These are phyloP conservation scores for Drosophila mojavensis DNA, from an alignment of 1,140 invertebrate genomes.

Conservation along the genomic window DNA sequence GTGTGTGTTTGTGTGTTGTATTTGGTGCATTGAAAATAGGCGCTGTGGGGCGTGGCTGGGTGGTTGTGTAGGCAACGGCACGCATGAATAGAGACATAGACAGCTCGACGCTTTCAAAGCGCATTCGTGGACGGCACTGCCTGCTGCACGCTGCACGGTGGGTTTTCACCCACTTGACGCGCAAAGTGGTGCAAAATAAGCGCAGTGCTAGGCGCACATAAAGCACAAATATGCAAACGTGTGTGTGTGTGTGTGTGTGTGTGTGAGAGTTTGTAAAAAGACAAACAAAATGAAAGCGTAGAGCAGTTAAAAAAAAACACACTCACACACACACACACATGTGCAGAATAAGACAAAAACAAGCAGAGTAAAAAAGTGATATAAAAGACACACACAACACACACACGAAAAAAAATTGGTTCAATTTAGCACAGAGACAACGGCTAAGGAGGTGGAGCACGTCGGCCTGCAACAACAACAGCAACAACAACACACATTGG, in stretches of 20 bases:
- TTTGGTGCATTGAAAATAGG: slow-evolving; percentile 34
- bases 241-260: slow-evolving; percentile 1
- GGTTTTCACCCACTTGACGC: slow-evolving; percentile 77
- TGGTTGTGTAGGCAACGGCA: slow-evolving; percentile 22
- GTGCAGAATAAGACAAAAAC: neutral
- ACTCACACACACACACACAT: slow-evolving; percentile 3
- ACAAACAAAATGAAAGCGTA: slow-evolving; percentile 74
- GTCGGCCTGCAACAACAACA: neutral
- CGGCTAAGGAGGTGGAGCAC: slow-evolving; percentile 20
- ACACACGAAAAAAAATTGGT: slow-evolving; percentile 65
- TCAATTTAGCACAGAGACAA: slow-evolving; percentile 79
- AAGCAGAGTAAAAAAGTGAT: slow-evolving; percentile 30
- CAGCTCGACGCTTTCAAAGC: slow-evolving; percentile 65
- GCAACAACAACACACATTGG: slow-evolving; percentile 17
- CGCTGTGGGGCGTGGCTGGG: slow-evolving; percentile 2
- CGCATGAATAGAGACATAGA: slow-evolving; percentile 69
- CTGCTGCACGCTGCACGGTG: slow-evolving; percentile 4
- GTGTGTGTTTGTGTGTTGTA: neutral
- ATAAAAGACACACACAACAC: slow-evolving; percentile 34
- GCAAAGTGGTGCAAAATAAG: slow-evolving; percentile 75
- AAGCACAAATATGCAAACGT: slow-evolving; percentile 34
- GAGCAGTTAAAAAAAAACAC: slow-evolving; percentile 38
- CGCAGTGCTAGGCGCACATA: slow-evolving; percentile 50
- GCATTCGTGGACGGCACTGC: slow-evolving; percentile 33
- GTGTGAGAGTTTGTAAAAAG: slow-evolving; percentile 38